Evolutionary conservation across 1,140 invertebrate genomes (phyloP).

Genomic region (Leptopilina boulardi): DNA sequence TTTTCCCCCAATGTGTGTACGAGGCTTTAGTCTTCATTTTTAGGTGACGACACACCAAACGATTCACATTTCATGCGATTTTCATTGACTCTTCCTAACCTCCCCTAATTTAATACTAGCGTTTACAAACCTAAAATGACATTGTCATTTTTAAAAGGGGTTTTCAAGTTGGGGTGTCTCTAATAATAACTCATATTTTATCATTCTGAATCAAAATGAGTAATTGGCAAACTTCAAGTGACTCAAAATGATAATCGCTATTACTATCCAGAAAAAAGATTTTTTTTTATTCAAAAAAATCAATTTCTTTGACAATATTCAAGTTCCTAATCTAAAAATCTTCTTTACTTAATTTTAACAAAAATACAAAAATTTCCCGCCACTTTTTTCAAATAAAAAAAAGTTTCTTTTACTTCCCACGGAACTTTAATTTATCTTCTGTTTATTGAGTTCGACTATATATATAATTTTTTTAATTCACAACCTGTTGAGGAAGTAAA

Average conservation of each 20-base stretch:
- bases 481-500: conserved; percentile 24
- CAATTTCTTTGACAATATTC: no score
- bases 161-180: neutral
- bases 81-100: neutral
- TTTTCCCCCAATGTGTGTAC: conserved; percentile 1
- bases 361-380: no score
- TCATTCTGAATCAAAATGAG: no score
- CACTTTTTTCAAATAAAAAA: no score
- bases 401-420: neutral
- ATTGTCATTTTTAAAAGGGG: neutral
- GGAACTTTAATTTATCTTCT: neutral
- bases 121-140: neutral
- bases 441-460: neutral
- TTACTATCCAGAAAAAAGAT: no score
- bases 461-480: neutral
- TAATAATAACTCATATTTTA: no score
- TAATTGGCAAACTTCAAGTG: no score
- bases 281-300: no score
- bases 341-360: no score
- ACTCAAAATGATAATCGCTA: no score
- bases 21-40: conserved; percentile 13
- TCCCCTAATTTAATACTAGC: no score
- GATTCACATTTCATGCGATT: conserved; percentile 6
- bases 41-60: conserved; percentile 20
- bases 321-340: no score